Evolutionary conservation across 2,888 invertebrate genomes (phyloP).

Genomic region (Phymatocera aterrima): DNA sequence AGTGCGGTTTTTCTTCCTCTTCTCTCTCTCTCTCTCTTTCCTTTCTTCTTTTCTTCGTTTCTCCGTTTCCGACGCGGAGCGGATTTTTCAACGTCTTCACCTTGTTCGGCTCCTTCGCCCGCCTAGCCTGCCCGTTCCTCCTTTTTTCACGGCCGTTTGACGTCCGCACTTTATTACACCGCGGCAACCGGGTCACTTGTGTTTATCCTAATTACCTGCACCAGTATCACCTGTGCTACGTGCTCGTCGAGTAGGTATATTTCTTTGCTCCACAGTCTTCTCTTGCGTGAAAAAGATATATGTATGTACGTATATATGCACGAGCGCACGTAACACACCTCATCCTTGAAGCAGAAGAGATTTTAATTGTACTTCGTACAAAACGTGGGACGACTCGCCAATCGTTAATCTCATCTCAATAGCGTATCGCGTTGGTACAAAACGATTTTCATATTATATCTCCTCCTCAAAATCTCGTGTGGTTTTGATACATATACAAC

Average conservation of each 20-base stretch:
- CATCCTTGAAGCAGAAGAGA: too few relatives aligned
- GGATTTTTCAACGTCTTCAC: too few relatives aligned
- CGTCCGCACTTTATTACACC: background rate
- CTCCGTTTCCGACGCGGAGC: background rate
- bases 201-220: slow-evolving; percentile 20
- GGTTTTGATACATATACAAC: too few relatives aligned
- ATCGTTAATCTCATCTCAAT: background rate
- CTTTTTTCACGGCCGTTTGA: background rate
- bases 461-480: background rate
- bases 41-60: too few relatives aligned
- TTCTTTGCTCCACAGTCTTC: slow-evolving; percentile 7
- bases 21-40: background rate
- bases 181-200: slow-evolving; percentile 21
- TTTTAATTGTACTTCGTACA: slow-evolving; percentile 14
- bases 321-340: too few relatives aligned
- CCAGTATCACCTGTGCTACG: slow-evolving; percentile 19
- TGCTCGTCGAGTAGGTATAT: background rate
- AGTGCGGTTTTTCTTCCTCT: background rate
- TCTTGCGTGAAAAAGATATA: background rate
- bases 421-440: too few relatives aligned
- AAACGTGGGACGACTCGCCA: slow-evolving; percentile 28
- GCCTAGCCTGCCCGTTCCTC: background rate
- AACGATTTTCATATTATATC: background rate
- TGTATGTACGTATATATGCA: background rate
- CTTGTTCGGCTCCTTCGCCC: too few relatives aligned